Base-by-base conservation (phyloP, 2,797 vertebrate species). In the Karalla daura region DNA sequence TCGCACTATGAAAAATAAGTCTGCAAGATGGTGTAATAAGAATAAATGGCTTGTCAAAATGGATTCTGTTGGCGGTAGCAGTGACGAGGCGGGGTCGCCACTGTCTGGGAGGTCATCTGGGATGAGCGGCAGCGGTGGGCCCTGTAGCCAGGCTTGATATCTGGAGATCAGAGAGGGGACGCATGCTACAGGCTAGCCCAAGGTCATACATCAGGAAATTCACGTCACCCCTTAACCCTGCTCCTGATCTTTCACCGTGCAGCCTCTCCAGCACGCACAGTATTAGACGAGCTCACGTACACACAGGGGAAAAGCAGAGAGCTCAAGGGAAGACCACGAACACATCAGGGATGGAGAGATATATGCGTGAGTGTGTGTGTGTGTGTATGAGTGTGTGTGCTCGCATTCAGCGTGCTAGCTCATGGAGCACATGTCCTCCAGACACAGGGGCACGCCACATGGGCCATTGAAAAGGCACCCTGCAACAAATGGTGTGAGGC, bases 11-110 rank as follows among this genome's bases (percentile, higher is more conserved):
- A 79, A 61, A 79, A 74, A 81, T 68, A 86, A 53, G 59, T 81
- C 65, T 40, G 43, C 37, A 63, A 74, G 69, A 83, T 46, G 62
- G 70, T n/a, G 80, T 83, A 78, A 78, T 82, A 67, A 76, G 58
- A 81, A 88, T 61, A 76, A 79, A 84, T 79, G 70, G 50, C 71
- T 78, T 83, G 82, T 78, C 75, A 84, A 65, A 50, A 80, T 66
- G 63, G 60, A 69, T 78, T 50, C 21, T 51, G 61, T 68, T 59
- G 41, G 41, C 47, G 28, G 52, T 67, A 81, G 41, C 47, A 32
- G 52, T 67, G 83, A 74, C 27, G 70, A 75, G 51, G 45, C 27
- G 10, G 36, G 45, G 49, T 47, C 35, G 53, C 33, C 61, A 33
- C 58, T 63, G 18, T 70, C 46, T 35, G 27, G 63, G 64, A 60